Conservation (phyloP, 2,888 invertebrate genomes). For the Stegophylla sp. region DNA sequence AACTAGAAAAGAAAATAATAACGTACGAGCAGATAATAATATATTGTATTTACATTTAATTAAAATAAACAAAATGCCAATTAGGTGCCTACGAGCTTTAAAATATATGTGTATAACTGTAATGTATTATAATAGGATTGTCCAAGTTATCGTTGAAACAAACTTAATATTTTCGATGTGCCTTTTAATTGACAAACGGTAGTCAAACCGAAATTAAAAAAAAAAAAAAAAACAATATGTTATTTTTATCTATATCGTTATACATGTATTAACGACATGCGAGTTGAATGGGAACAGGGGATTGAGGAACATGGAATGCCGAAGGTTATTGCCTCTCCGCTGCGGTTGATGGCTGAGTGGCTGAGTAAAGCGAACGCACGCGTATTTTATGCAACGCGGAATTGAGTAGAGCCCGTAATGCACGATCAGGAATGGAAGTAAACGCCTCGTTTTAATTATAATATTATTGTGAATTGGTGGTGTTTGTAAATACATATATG, state of each 20-base stretch:
- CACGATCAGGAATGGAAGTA: not conserved
- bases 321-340: conserved; percentile 56
- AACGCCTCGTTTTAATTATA: not conserved
- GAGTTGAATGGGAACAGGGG: conserved; percentile 22
- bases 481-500: not conserved
- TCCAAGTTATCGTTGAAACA: no score
- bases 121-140: no score
- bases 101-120: no score
- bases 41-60: no score
- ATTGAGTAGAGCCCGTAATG: conserved; percentile 3
- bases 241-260: conserved; percentile 26
- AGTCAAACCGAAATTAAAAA: conserved; percentile 17
- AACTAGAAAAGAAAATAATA: no score
- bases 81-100: no score
- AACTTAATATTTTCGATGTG: not conserved
- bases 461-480: not conserved
- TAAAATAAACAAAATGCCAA: no score
- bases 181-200: conserved; percentile 3
- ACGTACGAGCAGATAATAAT: no score
- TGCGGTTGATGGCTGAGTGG: not conserved
- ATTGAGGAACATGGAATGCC: conserved; percentile 29
- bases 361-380: not conserved
- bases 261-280: conserved; percentile 31
- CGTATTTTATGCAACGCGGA: conserved; percentile 12
- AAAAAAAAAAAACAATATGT: conserved; percentile 11